A percentile compares a stretch with the other conserved stretches of the same genome.
Evolutionary conservation across 2,888 invertebrate species (phyloP).

Genomic region (Dicranocentrus wangi): DNA sequence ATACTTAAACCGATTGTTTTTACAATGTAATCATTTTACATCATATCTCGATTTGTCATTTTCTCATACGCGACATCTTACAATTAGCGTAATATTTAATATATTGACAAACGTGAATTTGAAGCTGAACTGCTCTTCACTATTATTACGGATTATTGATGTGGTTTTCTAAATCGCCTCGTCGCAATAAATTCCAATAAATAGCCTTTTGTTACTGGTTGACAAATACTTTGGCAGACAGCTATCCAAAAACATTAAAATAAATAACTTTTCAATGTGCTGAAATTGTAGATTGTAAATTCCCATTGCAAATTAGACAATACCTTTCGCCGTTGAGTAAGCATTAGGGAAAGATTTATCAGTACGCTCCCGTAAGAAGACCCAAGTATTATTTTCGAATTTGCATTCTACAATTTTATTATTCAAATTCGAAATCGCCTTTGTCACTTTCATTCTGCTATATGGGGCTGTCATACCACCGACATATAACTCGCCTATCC

Average conservation of each 20-base stretch:
- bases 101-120: background rate
- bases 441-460: slow-evolving; percentile 84
- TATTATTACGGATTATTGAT: background rate
- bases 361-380: slow-evolving; percentile 94
- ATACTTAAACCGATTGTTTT: too few species aligned
- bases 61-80: too few species aligned
- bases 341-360: slow-evolving; percentile 98
- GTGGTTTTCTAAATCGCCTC: slow-evolving; percentile 76
- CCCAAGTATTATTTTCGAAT: slow-evolving; percentile 86
- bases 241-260: slow-evolving; percentile 77
- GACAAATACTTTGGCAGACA: slow-evolving; percentile 86
- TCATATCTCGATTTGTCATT: too few species aligned
- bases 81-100: background rate
- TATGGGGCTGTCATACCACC: slow-evolving; percentile 83
- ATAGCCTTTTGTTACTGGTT: slow-evolving; percentile 89
- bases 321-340: slow-evolving; percentile 86
- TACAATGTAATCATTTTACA: too few species aligned
- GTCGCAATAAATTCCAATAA: slow-evolving; percentile 83
- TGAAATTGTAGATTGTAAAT: too few species aligned
- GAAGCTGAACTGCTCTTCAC: background rate
- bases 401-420: slow-evolving; percentile 98
- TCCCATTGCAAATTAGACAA: too few species aligned
- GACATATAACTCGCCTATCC: slow-evolving; percentile 86
- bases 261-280: background rate
- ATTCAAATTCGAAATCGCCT: slow-evolving; percentile 85